Base-by-base conservation (phyloP, 2,797 vertebrate genomes). In the Heliangelus exortis region DNA sequence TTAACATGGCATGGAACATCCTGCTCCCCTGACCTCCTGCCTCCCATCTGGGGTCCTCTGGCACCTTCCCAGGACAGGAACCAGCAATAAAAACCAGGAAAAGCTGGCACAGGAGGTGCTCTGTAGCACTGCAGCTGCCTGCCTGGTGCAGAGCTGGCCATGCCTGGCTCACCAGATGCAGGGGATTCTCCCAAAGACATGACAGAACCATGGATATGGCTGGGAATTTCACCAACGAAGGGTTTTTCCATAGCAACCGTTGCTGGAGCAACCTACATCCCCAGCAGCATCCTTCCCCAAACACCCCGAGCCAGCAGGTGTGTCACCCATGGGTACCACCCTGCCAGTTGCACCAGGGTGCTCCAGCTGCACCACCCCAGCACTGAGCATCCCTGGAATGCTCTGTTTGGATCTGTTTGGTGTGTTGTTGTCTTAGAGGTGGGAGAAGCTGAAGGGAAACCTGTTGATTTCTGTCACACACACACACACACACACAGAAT, bases 211-310 rank as follows among this genome's bases (percentile, higher is more conserved):
- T 39, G 67, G 65, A 81, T 76, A 67, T 7, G 62, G 71, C 77
- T 89, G 88, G 81, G 78, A 82, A 90, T 94, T 82, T 92, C 85
- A 41, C 76, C 59, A 17, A 50, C 13, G 2, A 87, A 85, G 66
- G 47, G 28, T 43, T 84, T 92, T 94, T 84, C 95, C 82, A 91
- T 90, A 89, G 92, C 89, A 95, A 96, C 93, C 1, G 83, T 96
- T 76, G 72, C 95, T 91, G 55, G 80, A 58, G 80, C 91, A 96
- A 97, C 94, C 83, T 80, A 47, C 78, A 93, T 92, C 80, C 95
- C 8, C 1, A 48, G 86, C 79, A 74, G 54, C 55, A 73, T 90
- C 87, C 80, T 55, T 58, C 72, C 88, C 7, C 0, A 84, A 91
- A 71, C 17, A 34, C 68, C 45, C 85, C 65, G 53, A 11, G 57